Evolutionary conservation across 23 tunicate genomes (phyloP).

Genomic region (Halocynthia roretzi): DNA sequence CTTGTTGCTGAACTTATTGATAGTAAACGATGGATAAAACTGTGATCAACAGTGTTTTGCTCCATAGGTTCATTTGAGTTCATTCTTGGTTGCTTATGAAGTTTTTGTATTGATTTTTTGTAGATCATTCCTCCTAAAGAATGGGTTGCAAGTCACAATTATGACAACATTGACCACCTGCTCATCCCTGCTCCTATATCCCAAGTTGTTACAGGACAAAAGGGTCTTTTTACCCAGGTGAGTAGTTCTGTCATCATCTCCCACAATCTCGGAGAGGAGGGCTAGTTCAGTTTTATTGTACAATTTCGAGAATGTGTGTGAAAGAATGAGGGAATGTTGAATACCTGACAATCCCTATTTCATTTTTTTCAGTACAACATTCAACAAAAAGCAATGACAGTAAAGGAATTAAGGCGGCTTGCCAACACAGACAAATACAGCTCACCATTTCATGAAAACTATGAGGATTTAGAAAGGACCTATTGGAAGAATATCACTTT

Average conservation of each 20-base stretch:
- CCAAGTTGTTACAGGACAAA: constrained; percentile 73
- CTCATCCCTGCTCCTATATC: constrained; percentile 71
- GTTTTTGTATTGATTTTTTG: not conserved
- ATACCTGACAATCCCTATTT: not conserved
- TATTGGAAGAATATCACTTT: constrained; percentile 87
- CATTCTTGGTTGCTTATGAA: too few relatives aligned
- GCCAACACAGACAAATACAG: constrained; percentile 45
- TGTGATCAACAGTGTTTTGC: too few relatives aligned
- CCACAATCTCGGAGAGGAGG: not conserved
- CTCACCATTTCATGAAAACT: constrained; percentile 81
- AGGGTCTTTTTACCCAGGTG: constrained; percentile 81
- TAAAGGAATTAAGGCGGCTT: constrained; percentile 65
- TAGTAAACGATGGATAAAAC: too few relatives aligned
- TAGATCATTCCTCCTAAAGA: constrained; percentile 95
- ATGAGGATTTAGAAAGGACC: constrained; percentile 70
- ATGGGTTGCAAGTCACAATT: constrained; percentile 52
- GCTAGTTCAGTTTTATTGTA: not conserved
- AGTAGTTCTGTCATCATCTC: not conserved
- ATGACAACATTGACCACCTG: constrained; percentile 75
- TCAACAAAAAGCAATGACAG: constrained; percentile 65
- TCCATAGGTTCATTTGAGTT: too few relatives aligned
- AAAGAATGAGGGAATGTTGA: not conserved
- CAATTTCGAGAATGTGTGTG: not conserved
- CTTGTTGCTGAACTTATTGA: too few relatives aligned
- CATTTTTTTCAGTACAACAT: constrained; percentile 66